These are phyloP conservation scores for Pampus argenteus DNA, from an alignment of 2,797 vertebrate genomes.

Conservation along the genomic window DNA sequence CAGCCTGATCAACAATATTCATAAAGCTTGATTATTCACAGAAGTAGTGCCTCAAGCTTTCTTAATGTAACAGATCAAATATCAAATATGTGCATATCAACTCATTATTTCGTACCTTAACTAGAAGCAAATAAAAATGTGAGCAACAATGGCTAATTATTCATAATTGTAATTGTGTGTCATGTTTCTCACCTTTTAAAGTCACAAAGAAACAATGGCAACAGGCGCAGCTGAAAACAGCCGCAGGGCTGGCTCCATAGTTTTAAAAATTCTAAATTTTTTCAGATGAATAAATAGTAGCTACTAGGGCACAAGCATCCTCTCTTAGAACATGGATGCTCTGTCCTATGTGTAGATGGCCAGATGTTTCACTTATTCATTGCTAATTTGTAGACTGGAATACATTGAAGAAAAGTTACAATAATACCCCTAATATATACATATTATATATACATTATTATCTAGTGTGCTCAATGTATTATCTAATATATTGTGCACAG, in stretches of 20 bases:
- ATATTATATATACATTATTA: no score
- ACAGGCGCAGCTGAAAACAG: background rate
- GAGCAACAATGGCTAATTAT: background rate
- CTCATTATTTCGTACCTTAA: slow-evolving; percentile 3
- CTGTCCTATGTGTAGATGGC: background rate
- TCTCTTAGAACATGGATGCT: background rate
- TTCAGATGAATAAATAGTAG: background rate
- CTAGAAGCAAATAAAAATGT: background rate
- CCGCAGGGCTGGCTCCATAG: background rate
- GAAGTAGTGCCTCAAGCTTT: background rate
- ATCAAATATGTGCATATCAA: background rate
- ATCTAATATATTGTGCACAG: no score
- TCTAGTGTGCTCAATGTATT: background rate
- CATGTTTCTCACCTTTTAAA: background rate
- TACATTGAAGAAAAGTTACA: no score
- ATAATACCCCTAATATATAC: no score
- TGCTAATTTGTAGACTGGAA: no score
- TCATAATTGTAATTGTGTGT: background rate
- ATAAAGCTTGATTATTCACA: background rate
- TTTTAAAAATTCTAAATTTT: background rate
- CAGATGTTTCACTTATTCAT: no score
- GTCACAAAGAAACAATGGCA: background rate
- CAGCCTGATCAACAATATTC: background rate
- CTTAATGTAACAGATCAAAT: background rate
- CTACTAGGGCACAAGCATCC: background rate